A percentile compares a stretch with the other conserved stretches of the same genome.
These are phyloP conservation scores for Emydoidea blandingii DNA, from an alignment of 2,797 vertebrate genomes.

Conservation along the genomic window DNA sequence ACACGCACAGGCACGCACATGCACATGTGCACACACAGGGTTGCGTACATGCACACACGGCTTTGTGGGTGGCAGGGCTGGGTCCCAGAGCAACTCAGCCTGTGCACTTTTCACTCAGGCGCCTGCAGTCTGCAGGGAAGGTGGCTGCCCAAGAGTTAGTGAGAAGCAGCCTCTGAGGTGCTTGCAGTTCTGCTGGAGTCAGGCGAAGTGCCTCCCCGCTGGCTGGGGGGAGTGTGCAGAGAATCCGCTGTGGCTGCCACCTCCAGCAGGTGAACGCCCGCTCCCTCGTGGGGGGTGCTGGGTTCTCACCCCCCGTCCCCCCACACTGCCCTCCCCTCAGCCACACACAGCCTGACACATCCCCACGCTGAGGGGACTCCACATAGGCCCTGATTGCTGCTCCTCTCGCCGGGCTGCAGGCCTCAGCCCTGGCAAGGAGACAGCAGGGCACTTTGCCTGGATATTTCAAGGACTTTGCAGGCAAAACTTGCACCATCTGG, in stretches of 20 bases:
- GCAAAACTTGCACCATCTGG: background rate
- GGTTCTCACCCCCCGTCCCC: background rate
- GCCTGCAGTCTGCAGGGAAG: background rate
- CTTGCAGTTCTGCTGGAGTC: background rate
- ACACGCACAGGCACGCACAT: accelerated
- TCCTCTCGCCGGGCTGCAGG: background rate
- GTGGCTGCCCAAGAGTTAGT: background rate
- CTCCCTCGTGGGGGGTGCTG: background rate
- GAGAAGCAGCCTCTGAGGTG: background rate
- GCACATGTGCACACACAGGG: accelerated
- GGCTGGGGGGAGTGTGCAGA: background rate
- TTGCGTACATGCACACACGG: background rate
- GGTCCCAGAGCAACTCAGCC: background rate
- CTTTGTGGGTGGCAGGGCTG: background rate
- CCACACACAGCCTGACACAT: background rate
- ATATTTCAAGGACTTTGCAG: background rate
- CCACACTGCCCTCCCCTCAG: background rate
- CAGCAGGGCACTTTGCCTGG: background rate
- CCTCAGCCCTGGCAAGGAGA: background rate
- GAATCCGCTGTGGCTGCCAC: background rate
- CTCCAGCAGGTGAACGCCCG: background rate
- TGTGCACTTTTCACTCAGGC: background rate
- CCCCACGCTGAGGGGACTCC: background rate
- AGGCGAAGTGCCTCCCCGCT: accelerated
- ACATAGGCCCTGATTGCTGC: background rate